Conservation (phyloP, 2,888 invertebrate genomes). For the Tetropium fuscum region DNA sequence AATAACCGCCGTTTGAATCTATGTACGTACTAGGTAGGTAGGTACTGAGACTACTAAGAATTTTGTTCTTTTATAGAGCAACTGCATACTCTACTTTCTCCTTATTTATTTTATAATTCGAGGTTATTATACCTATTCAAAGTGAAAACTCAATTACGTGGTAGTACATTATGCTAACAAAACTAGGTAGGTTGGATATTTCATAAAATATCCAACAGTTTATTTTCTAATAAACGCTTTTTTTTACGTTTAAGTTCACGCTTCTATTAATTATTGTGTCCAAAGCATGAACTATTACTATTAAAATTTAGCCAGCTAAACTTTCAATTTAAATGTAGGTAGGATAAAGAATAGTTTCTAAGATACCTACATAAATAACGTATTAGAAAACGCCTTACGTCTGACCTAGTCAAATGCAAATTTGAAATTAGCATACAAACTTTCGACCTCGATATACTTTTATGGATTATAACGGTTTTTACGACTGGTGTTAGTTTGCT, state of each 20-base stretch:
- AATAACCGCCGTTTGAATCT: background rate
- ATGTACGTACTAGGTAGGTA: background rate
- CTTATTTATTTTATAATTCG: slow-evolving; percentile 1
- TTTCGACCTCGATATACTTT: slow-evolving; percentile 36
- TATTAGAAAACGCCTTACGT: background rate
- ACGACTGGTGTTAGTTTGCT: background rate
- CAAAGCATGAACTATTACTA: background rate
- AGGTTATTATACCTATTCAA: slow-evolving; percentile 5
- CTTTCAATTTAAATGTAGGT: background rate
- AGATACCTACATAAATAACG: background rate
- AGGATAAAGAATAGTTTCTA: background rate
- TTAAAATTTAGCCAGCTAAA: slow-evolving; percentile 2
- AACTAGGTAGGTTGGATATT: slow-evolving; percentile 4
- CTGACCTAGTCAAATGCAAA: slow-evolving; percentile 20
- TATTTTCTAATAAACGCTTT: too few species aligned
- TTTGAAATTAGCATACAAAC: slow-evolving; percentile 38
- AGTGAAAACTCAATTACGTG: slow-evolving; percentile 5
- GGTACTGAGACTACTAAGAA: background rate
- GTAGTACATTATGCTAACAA: background rate
- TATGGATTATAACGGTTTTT: slow-evolving; percentile 25
- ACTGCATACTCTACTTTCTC: slow-evolving; percentile 13
- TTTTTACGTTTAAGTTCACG: too few species aligned
- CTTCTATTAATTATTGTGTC: background rate
- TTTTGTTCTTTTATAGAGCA: slow-evolving; percentile 4
- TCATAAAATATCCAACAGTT: background rate